phyloP scores from a whole-genome alignment of 2,113 vertebrate genomes.

The Takifugu flavidus region DNA sequence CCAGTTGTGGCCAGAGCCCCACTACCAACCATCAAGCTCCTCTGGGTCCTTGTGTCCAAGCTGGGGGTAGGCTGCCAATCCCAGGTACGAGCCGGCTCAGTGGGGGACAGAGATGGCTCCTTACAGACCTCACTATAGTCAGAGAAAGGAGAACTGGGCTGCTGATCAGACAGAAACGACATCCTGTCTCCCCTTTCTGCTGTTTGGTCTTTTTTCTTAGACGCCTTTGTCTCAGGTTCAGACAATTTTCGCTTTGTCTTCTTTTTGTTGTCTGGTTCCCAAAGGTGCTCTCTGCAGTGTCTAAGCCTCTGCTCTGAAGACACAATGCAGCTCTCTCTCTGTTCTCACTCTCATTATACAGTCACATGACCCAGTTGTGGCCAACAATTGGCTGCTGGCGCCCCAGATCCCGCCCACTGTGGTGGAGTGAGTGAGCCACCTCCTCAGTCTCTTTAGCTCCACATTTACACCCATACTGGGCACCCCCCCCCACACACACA shows the following conservation, averaged over 20 bases:
- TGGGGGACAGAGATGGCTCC: conserved; percentile 62
- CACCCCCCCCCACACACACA: background rate
- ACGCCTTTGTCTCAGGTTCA: conserved; percentile 23
- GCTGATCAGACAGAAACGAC: conserved; percentile 86
- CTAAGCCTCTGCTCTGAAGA: conserved; percentile 56
- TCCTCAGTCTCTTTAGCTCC: conserved; percentile 55
- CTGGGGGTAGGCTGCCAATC: conserved; percentile 84
- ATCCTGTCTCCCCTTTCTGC: conserved; percentile 63
- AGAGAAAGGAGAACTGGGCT: conserved; percentile 74
- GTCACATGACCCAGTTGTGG: conserved; percentile 57
- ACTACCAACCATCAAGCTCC: conserved; percentile 56
- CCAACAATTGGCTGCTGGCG: conserved; percentile 55
- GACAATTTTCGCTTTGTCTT: conserved; percentile 27
- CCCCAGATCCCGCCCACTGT: conserved; percentile 48
- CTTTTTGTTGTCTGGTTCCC: conserved; percentile 25
- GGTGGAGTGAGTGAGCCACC: conserved; percentile 61
- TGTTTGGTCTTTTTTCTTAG: conserved; percentile 34
- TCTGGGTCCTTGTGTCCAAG: conserved; percentile 74
- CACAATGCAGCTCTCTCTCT: conserved; percentile 58
- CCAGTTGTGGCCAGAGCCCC: conserved; percentile 67
- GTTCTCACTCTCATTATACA: conserved; percentile 53
- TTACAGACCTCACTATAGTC: conserved; percentile 82
- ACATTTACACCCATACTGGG: conserved; percentile 19
- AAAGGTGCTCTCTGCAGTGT: conserved; percentile 22
- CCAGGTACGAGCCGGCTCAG: conserved; percentile 70